Conservation (phyloP, 2,888 invertebrate species). For the Hydropsyche betteni region DNA sequence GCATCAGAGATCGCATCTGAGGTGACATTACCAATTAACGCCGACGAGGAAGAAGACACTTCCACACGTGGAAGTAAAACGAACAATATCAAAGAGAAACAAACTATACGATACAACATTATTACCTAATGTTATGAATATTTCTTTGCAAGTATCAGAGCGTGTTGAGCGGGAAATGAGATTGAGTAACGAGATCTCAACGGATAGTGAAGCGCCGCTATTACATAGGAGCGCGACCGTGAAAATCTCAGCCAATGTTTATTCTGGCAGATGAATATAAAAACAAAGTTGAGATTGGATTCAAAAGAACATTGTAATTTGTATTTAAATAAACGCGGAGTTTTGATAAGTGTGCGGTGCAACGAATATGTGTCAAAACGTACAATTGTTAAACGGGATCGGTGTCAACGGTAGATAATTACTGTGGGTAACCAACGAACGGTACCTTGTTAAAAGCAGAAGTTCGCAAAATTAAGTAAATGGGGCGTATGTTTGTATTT, state of each 20-base stretch:
- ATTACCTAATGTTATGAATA: not conserved
- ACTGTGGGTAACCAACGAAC: no score
- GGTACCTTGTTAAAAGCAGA: no score
- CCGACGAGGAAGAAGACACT: constrained; percentile 9
- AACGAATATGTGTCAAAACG: no score
- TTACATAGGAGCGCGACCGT: constrained; percentile 11
- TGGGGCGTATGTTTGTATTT: no score
- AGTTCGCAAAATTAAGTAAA: no score
- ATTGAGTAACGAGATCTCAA: constrained; percentile 1
- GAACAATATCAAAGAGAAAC: not conserved
- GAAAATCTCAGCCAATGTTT: constrained; percentile 3
- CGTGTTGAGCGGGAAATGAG: constrained; percentile 14
- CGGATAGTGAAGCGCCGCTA: not conserved
- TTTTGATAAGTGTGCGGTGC: no score
- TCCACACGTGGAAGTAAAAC: not conserved
- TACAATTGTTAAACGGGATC: no score
- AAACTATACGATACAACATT: not conserved
- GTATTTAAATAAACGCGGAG: no score
- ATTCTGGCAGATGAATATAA: constrained; percentile 12
- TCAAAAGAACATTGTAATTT: no score
- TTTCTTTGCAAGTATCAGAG: not conserved
- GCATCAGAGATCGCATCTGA: not conserved
- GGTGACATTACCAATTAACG: not conserved
- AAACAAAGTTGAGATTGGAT: not conserved
- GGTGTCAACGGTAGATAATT: no score